Base-by-base conservation (phyloP, 2,888 invertebrate species). In the Suillia variegata region DNA sequence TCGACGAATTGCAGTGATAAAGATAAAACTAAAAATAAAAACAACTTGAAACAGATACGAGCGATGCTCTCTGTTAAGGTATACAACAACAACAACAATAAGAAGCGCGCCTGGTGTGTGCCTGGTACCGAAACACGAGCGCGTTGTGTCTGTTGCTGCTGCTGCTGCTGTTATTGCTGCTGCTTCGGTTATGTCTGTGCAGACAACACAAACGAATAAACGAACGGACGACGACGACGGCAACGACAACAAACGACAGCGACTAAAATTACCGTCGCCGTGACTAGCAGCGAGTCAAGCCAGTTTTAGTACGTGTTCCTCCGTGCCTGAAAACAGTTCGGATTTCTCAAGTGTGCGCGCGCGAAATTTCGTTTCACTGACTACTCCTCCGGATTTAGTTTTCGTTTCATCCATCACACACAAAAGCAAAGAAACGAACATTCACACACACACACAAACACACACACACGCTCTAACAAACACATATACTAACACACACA, bases 271-370 rank as follows among this genome's bases (percentile, higher is more conserved):
- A 22, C 17, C 26, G 15, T 26, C 26, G 50, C 15, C 31, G 18
- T 50, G 47, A 48, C 48, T 33, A 48, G 48, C 55, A 34, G 38
- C 20, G 5, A 53, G 64, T 62, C 66, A 71, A 79, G 78, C 77
- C 75, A 76, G 75, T 79, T 78, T 78, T 78, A 80, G 80, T 80
- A 78, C 81, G 79, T 78, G 77, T 80, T 80, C 78, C 79, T 79
- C 77, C 79, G 79, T 77, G 78, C 77, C 71, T 76, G 80, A 75
- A 79, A 77, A 73, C 80, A 79, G 80, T 78, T 74, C 81, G 73
- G 62, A 60, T 64, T 67, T 33, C 58, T 60, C 54, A 52, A 33
- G 47, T 17, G 56, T 54, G 38, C 65, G 64, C 65, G 70, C 54
- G 45, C 54, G 48, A 47, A n/a, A 50, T 49, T 56, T 57, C 38